Evolutionary conservation across 2,797 vertebrate genomes (phyloP).

Genomic region (Hylomyscus alleni): DNA sequence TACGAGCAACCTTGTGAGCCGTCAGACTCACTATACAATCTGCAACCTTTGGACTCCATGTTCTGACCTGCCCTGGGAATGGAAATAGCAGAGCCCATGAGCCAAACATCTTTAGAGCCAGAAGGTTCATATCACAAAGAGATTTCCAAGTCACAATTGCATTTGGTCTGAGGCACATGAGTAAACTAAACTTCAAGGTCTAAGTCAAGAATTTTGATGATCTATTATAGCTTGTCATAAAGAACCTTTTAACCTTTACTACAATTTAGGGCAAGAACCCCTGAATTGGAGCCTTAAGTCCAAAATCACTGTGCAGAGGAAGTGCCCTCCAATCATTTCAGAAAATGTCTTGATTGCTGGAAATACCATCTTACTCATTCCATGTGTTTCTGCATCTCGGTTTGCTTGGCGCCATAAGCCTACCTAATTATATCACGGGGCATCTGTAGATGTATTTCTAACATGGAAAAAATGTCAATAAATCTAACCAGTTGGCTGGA

Average conservation of each 20-base stretch:
- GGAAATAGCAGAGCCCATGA: not conserved
- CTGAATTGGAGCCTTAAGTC: constrained; percentile 4
- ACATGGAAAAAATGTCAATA: constrained; percentile 76
- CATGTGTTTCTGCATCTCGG: constrained; percentile 65
- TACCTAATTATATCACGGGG: constrained; percentile 75
- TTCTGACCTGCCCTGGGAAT: not conserved
- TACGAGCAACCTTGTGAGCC: not conserved
- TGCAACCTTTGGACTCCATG: not conserved
- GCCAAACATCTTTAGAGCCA: constrained; percentile 49
- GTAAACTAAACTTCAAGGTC: constrained; percentile 65
- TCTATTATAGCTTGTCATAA: constrained; percentile 7
- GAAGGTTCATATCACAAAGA: constrained; percentile 52
- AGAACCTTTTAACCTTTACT: constrained; percentile 53
- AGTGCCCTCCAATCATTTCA: constrained; percentile 3
- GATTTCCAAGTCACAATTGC: constrained; percentile 66
- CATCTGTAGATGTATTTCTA: constrained; percentile 81
- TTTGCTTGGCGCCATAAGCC: constrained; percentile 67
- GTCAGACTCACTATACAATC: not conserved
- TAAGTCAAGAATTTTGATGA: constrained; percentile 66
- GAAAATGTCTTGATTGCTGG: constrained; percentile 17
- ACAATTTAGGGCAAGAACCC: constrained; percentile 49
- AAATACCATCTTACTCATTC: constrained; percentile 62
- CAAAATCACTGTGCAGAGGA: not conserved
- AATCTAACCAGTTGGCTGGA: constrained; percentile 80
- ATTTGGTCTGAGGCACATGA: constrained; percentile 52